These are phyloP conservation scores for Macrosteles quadrilineatus DNA, from an alignment of 1,140 invertebrate genomes.

Conservation along the genomic window DNA sequence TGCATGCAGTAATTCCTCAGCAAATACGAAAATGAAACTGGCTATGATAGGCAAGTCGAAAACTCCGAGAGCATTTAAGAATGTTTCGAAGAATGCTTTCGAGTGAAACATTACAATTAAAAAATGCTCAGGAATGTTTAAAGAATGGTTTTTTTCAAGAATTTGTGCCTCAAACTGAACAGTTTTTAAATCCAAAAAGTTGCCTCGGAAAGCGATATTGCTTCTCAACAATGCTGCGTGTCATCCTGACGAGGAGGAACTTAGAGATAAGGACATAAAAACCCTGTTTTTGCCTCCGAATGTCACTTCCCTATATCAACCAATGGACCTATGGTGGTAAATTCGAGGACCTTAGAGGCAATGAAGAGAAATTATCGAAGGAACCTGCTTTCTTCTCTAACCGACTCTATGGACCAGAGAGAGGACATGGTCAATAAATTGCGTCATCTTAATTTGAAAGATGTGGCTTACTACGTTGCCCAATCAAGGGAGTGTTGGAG, in stretches of 20 bases:
- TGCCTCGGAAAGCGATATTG: slow-evolving; percentile 48
- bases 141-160: slow-evolving; percentile 45
- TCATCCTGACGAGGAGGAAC: slow-evolving; percentile 37
- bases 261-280: slow-evolving; percentile 30
- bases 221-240: slow-evolving; percentile 48
- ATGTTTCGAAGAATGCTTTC: slow-evolving; percentile 39
- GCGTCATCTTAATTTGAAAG: slow-evolving; percentile 14
- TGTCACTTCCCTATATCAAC: slow-evolving; percentile 32
- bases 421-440: slow-evolving; percentile 15
- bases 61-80: slow-evolving; percentile 45
- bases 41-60: slow-evolving; percentile 43
- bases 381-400: slow-evolving; percentile 21
- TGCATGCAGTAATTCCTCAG: slow-evolving; percentile 42
- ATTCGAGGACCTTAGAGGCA: slow-evolving; percentile 30
- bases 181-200: slow-evolving; percentile 43
- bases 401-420: slow-evolving; percentile 9
- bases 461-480: slow-evolving; percentile 21
- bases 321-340: too few species aligned
- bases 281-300: slow-evolving; percentile 38
- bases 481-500: slow-evolving; percentile 1
- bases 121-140: slow-evolving; percentile 45
- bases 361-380: slow-evolving; percentile 28
- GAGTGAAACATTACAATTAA: slow-evolving; percentile 45
- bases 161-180: slow-evolving; percentile 33
- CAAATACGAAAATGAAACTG: slow-evolving; percentile 43